A percentile compares a stretch with the other conserved stretches of the same genome.
These are phyloP conservation scores for Corydoras maculifer DNA, from an alignment of 2,113 vertebrate species.

Conservation along the genomic window DNA sequence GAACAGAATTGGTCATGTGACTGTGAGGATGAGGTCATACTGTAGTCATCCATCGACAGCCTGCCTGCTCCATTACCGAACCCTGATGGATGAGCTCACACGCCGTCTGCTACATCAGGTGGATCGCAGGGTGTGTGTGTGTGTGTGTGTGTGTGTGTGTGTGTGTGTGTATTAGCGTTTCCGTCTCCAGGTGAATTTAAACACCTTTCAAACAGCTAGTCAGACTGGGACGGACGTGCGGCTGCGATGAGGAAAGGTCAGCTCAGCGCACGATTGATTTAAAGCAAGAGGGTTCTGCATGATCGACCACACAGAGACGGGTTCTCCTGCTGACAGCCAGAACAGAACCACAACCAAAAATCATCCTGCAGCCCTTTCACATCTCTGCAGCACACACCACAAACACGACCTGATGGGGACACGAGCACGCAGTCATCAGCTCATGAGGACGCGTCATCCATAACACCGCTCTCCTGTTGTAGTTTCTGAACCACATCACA, in stretches of 20 bases:
- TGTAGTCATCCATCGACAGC: slow-evolving; percentile 55
- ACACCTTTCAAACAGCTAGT: neutral
- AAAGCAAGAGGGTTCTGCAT: slow-evolving; percentile 42
- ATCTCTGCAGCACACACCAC: too few species aligned
- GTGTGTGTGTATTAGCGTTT: slow-evolving; percentile 27
- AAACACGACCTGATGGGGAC: too few species aligned
- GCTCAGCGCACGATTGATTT: slow-evolving; percentile 46
- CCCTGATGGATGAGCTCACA: slow-evolving; percentile 51
- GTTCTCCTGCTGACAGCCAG: slow-evolving; percentile 27
- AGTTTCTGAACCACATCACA: too few species aligned
- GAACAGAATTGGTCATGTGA: slow-evolving; percentile 37
- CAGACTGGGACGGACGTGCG: slow-evolving; percentile 21
- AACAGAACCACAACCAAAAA: neutral
- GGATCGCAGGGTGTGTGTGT: slow-evolving; percentile 42
- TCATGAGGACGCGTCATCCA: too few species aligned
- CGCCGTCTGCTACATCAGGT: slow-evolving; percentile 35
- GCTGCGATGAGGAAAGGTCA: slow-evolving; percentile 50
- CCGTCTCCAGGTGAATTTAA: slow-evolving; percentile 30
- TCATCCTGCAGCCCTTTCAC: too few species aligned
- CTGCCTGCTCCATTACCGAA: slow-evolving; percentile 51
- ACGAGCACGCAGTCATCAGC: too few species aligned
- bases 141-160: slow-evolving; percentile 40
- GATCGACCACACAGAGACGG: slow-evolving; percentile 45
- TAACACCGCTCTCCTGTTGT: too few species aligned
- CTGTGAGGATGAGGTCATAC: slow-evolving; percentile 59